Evolutionary conservation across 2,888 invertebrate species (phyloP).

Genomic region (Agrotis ipsilon): DNA sequence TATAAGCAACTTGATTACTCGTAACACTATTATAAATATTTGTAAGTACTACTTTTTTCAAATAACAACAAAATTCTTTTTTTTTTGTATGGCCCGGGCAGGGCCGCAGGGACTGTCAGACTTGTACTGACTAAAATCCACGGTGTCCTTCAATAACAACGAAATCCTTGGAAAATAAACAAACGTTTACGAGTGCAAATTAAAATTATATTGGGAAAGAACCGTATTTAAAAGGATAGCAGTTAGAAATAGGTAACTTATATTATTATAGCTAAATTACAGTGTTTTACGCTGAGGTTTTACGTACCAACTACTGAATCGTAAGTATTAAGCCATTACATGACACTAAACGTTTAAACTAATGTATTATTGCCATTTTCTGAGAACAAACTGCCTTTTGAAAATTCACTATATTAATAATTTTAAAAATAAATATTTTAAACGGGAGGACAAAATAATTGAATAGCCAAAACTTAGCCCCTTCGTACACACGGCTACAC

Average conservation of each 20-base stretch:
- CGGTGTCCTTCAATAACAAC: too few relatives aligned
- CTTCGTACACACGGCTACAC: too few relatives aligned
- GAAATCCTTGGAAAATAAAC: too few relatives aligned
- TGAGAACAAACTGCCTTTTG: constrained; percentile 14
- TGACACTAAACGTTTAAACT: constrained; percentile 24
- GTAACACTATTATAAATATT: not conserved
- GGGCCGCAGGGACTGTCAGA: too few relatives aligned
- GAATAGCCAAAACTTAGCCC: too few relatives aligned
- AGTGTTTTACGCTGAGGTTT: not conserved
- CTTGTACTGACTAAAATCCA: too few relatives aligned
- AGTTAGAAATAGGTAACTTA: constrained; percentile 15
- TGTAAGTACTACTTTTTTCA: not conserved
- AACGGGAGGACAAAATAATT: too few relatives aligned
- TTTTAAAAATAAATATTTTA: too few relatives aligned
- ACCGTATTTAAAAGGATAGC: not conserved
- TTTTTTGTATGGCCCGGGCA: too few relatives aligned
- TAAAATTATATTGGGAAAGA: not conserved
- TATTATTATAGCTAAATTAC: constrained; percentile 27
- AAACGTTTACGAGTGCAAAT: constrained; percentile 3
- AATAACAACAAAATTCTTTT: constrained; percentile 6
- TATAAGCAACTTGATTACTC: not conserved
- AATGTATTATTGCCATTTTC: constrained; percentile 24
- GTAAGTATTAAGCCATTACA: constrained; percentile 33
- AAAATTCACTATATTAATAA: constrained; percentile 23
- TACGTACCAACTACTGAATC: not conserved